Evolutionary conservation across 2,888 invertebrate genomes (phyloP).

Genomic region (Autographa pulchrina): DNA sequence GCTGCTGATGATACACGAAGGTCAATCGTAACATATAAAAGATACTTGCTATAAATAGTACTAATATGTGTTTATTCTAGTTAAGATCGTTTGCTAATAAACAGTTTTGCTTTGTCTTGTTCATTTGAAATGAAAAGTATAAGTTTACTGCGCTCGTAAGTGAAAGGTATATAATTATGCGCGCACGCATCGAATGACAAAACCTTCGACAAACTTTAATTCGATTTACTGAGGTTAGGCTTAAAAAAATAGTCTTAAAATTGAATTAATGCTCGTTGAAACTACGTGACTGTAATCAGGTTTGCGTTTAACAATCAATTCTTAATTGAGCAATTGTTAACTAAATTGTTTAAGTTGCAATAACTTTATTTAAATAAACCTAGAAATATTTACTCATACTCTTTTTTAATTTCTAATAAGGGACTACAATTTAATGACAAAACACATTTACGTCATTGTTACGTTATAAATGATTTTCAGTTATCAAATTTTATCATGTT

Average conservation of each 20-base stretch:
- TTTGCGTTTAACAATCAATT: not conserved
- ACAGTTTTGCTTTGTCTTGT: constrained; percentile 8
- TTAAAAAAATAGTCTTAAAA: constrained; percentile 1
- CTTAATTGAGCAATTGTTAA: not conserved
- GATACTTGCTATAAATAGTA: constrained; percentile 25
- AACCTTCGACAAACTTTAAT: constrained; percentile 1
- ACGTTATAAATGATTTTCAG: too few species aligned
- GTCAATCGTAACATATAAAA: constrained; percentile 32
- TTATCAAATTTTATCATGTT: too few species aligned
- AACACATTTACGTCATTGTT: too few species aligned
- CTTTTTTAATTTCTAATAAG: not conserved
- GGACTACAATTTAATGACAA: not conserved
- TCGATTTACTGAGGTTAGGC: constrained; percentile 6
- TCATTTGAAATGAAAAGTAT: constrained; percentile 42
- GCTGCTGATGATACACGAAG: constrained; percentile 42
- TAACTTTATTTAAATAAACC: too few species aligned
- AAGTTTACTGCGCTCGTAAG: constrained; percentile 30
- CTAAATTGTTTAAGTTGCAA: not conserved
- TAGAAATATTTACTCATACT: too few species aligned
- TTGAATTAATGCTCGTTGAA: not conserved
- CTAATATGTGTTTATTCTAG: constrained; percentile 8
- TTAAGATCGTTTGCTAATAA: constrained; percentile 22
- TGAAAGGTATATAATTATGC: constrained; percentile 49
- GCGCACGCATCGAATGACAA: constrained; percentile 34
- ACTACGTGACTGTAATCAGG: constrained; percentile 1